Base-by-base conservation (phyloP, 2,888 invertebrate genomes). In the Dilophus febrilis region DNA sequence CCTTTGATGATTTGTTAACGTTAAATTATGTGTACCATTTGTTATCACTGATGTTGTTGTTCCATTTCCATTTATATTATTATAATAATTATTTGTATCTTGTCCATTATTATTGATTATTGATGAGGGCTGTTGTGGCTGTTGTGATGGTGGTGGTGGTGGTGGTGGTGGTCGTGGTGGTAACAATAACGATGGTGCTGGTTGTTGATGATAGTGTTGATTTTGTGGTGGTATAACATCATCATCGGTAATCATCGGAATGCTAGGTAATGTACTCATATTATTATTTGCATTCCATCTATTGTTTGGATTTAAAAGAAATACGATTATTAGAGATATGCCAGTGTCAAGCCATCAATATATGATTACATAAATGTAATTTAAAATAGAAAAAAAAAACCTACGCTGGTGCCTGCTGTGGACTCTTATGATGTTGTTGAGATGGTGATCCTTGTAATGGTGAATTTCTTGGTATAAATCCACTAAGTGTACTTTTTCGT, bases 181-280 rank as follows among this genome's bases (percentile, higher is more conserved):
- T n/a, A n/a, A n/a, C n/a, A n/a, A n/a, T n/a, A 33, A 47, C 42
- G 44, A 47, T 44, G 49, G 51, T 49, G 43, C 50, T 49, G 47
- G 42, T 14, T 46, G 40, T 33, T 45, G 26, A 12, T 49, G 48
- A 45, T 49, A 57, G n/a, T n/a, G n/a, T 44, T 32, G 53, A 54
- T 47, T 51, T 42, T 48, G 48, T 46, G 46, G 43, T 42, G 54
- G 53, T 41, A 45, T 43, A 48, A 57, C 62, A 49, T 78, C 78
- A 54, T 78, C 78, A 43, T 77, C 61, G 34, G 78, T 76, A 47
- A 82, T 79, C 74, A 81, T 74, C 6, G 83, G 82, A 46, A 78
- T 65, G 49, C 77, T 82, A 47, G 81, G 82, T 46, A 78, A 65
- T 8, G 78, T 74, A 47, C 78, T 77, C 57, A 73, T 75, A 35